Evolutionary conservation across 1,140 invertebrate genomes (phyloP).

Genomic region (Campoletis sonorensis): DNA sequence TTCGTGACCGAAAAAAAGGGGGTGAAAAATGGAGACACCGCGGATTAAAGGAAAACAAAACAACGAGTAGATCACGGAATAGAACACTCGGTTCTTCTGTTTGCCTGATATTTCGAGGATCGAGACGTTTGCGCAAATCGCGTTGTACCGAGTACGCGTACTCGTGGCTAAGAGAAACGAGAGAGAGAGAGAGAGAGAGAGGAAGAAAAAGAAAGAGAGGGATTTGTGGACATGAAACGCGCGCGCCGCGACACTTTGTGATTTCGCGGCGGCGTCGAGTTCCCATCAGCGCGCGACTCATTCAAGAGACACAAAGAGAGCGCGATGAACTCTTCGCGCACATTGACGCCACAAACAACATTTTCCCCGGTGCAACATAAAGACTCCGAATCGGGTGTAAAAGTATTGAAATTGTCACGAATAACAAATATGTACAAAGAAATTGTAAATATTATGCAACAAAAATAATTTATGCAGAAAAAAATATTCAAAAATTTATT

Average conservation of each 20-base stretch:
- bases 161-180: conserved; percentile 22
- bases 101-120: conserved; percentile 55
- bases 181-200: background rate
- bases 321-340: conserved; percentile 21
- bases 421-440: too few relatives aligned
- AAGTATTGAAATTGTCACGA: too few relatives aligned
- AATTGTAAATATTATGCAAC: too few relatives aligned
- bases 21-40: background rate
- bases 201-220: background rate
- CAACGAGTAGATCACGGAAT: background rate
- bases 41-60: conserved; percentile 9
- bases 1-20: background rate
- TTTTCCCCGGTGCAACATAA: background rate
- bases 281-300: conserved; percentile 14
- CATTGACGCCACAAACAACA: background rate
- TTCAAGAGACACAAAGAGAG: conserved; percentile 20
- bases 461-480: too few relatives aligned
- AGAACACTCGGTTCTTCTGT: conserved; percentile 37
- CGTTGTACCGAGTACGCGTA: conserved; percentile 44
- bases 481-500: too few relatives aligned
- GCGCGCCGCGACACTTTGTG: conserved; percentile 24
- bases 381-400: too few relatives aligned
- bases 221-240: conserved; percentile 24
- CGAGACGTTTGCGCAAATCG: conserved; percentile 61
- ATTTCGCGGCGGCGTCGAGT: conserved; percentile 28